Evolutionary conservation across 2,888 invertebrate genomes (phyloP).

Genomic region (Colletes collaris): DNA sequence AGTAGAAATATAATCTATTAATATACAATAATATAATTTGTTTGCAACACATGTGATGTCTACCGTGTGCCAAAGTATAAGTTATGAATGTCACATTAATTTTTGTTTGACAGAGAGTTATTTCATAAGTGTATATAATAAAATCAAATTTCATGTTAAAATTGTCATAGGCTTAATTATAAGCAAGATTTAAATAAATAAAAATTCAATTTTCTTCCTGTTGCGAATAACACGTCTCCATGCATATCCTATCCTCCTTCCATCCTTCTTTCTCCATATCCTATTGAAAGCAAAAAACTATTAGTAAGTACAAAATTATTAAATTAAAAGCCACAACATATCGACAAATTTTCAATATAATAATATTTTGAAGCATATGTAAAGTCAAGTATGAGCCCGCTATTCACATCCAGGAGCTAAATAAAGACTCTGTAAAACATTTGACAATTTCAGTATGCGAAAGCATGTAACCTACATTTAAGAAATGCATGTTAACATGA

Average conservation of each 20-base stretch:
- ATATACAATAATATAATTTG: conserved; percentile 66
- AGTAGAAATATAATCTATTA: conserved; percentile 51
- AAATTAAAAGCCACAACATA: conserved; percentile 69
- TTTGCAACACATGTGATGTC: conserved; percentile 75
- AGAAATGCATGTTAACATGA: conserved; percentile 66
- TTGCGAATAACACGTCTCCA: conserved; percentile 80
- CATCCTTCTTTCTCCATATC: conserved; percentile 77
- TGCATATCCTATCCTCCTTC: conserved; percentile 81
- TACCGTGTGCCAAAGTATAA: conserved; percentile 71
- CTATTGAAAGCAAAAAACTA: conserved; percentile 83
- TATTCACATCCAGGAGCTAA: conserved; percentile 73
- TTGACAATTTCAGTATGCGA: conserved; percentile 67
- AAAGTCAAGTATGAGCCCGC: conserved; percentile 70
- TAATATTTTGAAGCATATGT: conserved; percentile 66
- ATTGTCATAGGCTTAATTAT: conserved; percentile 60
- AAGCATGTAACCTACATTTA: conserved; percentile 67
- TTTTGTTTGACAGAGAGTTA: conserved; percentile 55
- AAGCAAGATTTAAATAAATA: conserved; percentile 66
- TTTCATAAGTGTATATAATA: conserved; percentile 58
- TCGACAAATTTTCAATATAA: conserved; percentile 63
- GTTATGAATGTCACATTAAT: conserved; percentile 70
- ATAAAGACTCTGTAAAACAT: conserved; percentile 73
- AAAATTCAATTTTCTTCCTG: conserved; percentile 75
- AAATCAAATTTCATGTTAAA: conserved; percentile 67
- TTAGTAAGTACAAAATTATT: conserved; percentile 80